Evolutionary conservation across 1,140 invertebrate genomes (phyloP).

Genomic region (Hirudo medicinalis): DNA sequence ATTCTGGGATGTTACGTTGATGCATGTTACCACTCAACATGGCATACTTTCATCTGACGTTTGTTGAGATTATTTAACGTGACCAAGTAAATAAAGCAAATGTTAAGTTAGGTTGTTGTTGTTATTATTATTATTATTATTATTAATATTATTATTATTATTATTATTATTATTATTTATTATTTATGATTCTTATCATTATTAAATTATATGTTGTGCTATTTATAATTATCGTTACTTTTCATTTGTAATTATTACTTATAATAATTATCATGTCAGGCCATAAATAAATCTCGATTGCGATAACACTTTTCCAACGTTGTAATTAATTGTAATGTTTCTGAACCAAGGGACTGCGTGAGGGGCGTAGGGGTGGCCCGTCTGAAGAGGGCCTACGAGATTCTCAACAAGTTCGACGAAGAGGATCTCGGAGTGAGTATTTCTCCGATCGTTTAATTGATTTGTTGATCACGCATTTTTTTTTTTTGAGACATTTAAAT

Average conservation of each 20-base stretch:
- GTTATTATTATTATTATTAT: background rate
- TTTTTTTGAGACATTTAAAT: too few relatives aligned
- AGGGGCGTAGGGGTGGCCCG: conserved; percentile 34
- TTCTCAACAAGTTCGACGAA: conserved; percentile 37
- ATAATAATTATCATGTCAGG: too few relatives aligned
- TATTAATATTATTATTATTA: background rate
- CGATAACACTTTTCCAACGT: background rate
- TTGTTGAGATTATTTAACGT: too few relatives aligned
- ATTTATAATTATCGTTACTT: background rate
- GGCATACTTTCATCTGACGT: too few relatives aligned
- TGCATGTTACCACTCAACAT: too few relatives aligned
- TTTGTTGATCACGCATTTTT: too few relatives aligned
- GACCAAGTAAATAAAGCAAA: too few relatives aligned
- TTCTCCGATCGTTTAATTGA: too few relatives aligned
- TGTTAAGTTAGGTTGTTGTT: background rate
- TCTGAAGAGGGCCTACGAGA: conserved; percentile 35
- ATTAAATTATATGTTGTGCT: background rate
- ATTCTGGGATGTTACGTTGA: too few relatives aligned
- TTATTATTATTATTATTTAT: background rate
- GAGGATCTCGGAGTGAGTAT: conserved; percentile 38
- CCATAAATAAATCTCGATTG: too few relatives aligned
- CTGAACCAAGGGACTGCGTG: conserved; percentile 35
- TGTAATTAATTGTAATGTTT: conserved; percentile 13
- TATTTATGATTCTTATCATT: background rate
- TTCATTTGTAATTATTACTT: too few relatives aligned